Conservation (phyloP, 2,113 vertebrate genomes). For the Excalfactoria chinensis region DNA sequence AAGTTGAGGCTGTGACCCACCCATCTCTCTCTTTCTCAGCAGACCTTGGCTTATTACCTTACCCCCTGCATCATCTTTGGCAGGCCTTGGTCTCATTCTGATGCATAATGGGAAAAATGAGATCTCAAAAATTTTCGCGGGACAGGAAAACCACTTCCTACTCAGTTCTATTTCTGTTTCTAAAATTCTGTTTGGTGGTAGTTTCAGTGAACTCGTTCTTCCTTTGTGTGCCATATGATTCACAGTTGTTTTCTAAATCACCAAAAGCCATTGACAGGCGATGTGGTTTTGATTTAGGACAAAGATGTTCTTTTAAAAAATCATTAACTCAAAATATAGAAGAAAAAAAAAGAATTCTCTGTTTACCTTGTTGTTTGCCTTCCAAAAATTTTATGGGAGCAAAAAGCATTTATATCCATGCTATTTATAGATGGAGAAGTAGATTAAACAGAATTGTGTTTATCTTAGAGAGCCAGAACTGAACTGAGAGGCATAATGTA, state of each 20-base stretch:
- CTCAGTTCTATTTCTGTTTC: conserved; percentile 62
- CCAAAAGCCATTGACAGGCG: conserved; percentile 63
- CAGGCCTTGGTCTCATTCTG: not conserved
- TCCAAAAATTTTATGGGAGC: conserved; percentile 31
- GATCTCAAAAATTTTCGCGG: conserved; percentile 54
- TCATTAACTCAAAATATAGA: conserved; percentile 48
- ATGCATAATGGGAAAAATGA: not conserved
- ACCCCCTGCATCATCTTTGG: not conserved
- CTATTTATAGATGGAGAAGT: conserved; percentile 54
- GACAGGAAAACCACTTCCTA: conserved; percentile 75
- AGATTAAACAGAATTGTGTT: conserved; percentile 11
- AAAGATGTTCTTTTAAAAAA: conserved; percentile 51
- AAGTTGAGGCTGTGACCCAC: not conserved
- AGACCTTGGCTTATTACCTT: not conserved
- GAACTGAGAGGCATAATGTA: not conserved
- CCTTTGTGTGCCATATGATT: conserved; percentile 68
- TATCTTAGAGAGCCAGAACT: not conserved
- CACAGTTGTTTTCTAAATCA: conserved; percentile 70
- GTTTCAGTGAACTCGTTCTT: conserved; percentile 70
- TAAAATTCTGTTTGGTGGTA: conserved; percentile 47
- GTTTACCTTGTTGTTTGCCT: conserved; percentile 59
- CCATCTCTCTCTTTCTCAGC: not conserved
- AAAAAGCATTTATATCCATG: not conserved
- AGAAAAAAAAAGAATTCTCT: not conserved
- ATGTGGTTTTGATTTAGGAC: conserved; percentile 70